Base-by-base conservation (phyloP, 2,113 vertebrate genomes). In the Megaceryle torquata region DNA sequence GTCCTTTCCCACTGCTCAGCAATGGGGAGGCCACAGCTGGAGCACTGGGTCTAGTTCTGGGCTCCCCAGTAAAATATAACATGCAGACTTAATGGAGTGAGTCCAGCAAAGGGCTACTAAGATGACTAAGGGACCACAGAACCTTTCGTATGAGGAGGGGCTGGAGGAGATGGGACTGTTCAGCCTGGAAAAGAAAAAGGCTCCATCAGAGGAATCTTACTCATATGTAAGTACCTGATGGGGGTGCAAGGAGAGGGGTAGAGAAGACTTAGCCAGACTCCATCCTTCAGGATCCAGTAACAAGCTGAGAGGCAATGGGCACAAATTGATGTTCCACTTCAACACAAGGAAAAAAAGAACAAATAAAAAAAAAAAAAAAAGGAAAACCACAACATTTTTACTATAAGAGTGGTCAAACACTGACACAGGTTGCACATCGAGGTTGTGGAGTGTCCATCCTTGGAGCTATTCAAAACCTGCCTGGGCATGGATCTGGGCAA, bases 181-280 rank as follows among this genome's bases (percentile, higher is more conserved):
- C 37, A 76, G 70, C n/a, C 75, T 43, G 25, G 54, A 91, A 37
- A 80, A 65, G 6, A 56, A 68, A 37, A 81, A 79, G 11, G 35
- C 31, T 60, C 43, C 9, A 5, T 12, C 5, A 4, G 5, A 2
- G 26, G 8, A 79, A 56, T 11, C 0, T 1, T 51, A 81, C 13
- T 33, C 17, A 17, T 14, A 8, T 25, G 5, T 48, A 79, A 70
- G 21, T 44, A 65, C 18, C 24, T 67, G 33, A 76, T 0, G 3
- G 2, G 10, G 21, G 6, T 10, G 16, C 17, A 69, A 26, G 31
- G 3, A 63, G 7, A 63, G 2, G 11, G 46, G 11, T 21, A 25
- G 77, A 70, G 28, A 44, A 1, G 9, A 60, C 15, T 57, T 68
- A 59, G 9, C n/a, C 28, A 77, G 37, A 41, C 21, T 72, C 68